A percentile compares a stretch with the other conserved stretches of the same genome.
phyloP scores from a whole-genome alignment of 1,140 invertebrate genomes.

The Nephotettix cincticeps region DNA sequence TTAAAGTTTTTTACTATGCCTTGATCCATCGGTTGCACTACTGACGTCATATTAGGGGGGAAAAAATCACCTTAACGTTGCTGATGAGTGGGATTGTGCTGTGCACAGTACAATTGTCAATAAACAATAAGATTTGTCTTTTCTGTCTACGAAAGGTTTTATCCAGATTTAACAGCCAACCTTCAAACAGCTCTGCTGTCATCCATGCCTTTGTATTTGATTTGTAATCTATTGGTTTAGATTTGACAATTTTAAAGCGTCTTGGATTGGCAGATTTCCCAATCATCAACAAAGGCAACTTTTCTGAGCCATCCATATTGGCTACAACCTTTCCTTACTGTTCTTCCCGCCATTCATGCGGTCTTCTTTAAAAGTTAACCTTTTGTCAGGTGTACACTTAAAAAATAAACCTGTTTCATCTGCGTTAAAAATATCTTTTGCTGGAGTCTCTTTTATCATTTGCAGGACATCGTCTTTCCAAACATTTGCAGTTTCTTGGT shows the following conservation, averaged over 20 bases:
- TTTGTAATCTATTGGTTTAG: neutral
- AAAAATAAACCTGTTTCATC: neutral
- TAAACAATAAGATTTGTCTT: too few relatives aligned
- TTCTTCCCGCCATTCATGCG: neutral
- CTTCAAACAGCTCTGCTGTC: neutral
- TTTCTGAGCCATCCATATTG: neutral
- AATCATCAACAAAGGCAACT: neutral
- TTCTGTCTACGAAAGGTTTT: neutral
- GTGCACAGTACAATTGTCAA: neutral
- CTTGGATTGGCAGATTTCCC: conserved; percentile 14
- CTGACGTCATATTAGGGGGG: neutral
- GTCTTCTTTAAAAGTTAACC: neutral
- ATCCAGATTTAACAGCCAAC: neutral
- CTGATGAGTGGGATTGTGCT: neutral
- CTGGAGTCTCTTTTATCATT: neutral
- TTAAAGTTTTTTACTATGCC: neutral
- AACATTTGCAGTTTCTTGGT: too few relatives aligned
- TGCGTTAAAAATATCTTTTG: neutral
- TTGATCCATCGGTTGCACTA: neutral
- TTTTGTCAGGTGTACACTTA: neutral
- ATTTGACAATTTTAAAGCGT: conserved; percentile 16
- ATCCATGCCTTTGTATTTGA: conserved; percentile 25
- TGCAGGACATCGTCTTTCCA: neutral
- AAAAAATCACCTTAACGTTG: neutral
- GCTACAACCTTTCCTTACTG: neutral